Conservation (phyloP, 2,888 invertebrate genomes). For the Oxystoma pomonae region DNA sequence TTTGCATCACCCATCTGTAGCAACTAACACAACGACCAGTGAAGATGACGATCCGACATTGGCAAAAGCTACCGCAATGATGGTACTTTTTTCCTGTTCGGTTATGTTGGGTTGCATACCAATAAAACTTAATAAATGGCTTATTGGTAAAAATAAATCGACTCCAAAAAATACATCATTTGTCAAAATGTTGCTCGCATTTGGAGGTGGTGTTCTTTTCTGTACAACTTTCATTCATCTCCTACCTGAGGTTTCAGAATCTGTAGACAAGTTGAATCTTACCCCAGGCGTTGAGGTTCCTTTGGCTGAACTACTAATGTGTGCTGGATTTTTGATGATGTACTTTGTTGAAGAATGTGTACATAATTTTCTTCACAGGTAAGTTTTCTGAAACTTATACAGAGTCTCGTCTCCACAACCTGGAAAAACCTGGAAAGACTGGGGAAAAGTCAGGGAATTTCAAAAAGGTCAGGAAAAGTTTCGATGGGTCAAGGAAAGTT, state of each 20-base stretch:
- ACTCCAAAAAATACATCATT: slow-evolving; percentile 51
- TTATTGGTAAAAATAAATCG: slow-evolving; percentile 39
- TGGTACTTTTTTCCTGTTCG: slow-evolving; percentile 70
- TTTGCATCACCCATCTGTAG: neutral
- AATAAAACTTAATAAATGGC: slow-evolving; percentile 61
- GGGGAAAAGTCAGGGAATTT: no score
- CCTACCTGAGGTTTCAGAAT: slow-evolving; percentile 73
- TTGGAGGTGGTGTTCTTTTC: slow-evolving; percentile 73
- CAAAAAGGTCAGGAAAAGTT: no score
- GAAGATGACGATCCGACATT: neutral
- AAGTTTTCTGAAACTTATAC: no score
- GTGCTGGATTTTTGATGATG: slow-evolving; percentile 71
- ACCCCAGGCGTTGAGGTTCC: slow-evolving; percentile 55
- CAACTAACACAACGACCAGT: neutral
- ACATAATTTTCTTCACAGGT: slow-evolving; percentile 61
- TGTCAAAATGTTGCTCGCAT: slow-evolving; percentile 62
- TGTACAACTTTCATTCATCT: slow-evolving; percentile 79
- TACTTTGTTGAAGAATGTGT: slow-evolving; percentile 77
- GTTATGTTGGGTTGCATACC: slow-evolving; percentile 73
- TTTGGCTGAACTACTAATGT: slow-evolving; percentile 68
- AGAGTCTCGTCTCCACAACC: no score
- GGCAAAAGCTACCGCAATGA: neutral
- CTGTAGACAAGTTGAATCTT: slow-evolving; percentile 59
- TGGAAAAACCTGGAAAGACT: no score
- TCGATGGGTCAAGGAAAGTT: no score